Base-by-base conservation (phyloP, 2,888 invertebrate genomes). In the Celastrina argiolus region DNA sequence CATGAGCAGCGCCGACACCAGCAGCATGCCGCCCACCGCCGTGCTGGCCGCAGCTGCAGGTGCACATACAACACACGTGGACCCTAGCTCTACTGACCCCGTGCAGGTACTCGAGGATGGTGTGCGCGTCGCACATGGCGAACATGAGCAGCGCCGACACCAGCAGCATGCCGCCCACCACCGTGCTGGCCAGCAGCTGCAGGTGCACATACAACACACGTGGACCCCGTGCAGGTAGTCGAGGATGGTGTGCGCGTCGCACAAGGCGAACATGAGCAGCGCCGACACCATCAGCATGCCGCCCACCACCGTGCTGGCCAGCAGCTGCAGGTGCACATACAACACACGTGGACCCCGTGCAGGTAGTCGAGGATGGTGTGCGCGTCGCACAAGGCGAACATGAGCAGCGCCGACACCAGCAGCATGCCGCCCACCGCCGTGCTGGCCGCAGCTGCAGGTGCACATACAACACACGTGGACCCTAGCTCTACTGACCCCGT, bases 381-480 rank as follows among this genome's bases (percentile, higher is more conserved):
- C 73, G 74, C 66, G 28, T 74, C 73, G 71, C 83, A 85, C 39
- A 79, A 66, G n/a, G 75, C 71, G 68, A 78, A 61, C 68, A 75
- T 75, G 56, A 84, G 77, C 58, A 74, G 72, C 0, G 78, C 81
- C 51, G 74, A 68, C 67, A 81, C 69, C 72, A 84, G 71, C 73
- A 81, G 73, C 69, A 77, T 67, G 58, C 76, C 73, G 18, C 82
- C 83, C 70, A 76, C 70, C 74, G 75, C 78, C 8, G 78, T 70
- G 34, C 78, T 80, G n/a, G 77, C 64, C 14, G 71, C 7, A 84
- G 72, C 63, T 85, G 83, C 84, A n/a, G n/a, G n/a, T 84, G 78
- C 3, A 70, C 73, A 31, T 4, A 45, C 18, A n/a, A 31, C 31
- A 31, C 5, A 31, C 7, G 31, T 31, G 31, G 31, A 5, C n/a